phyloP scores from a whole-genome alignment of 2,113 vertebrate genomes.

The Hyperopisus bebe region DNA sequence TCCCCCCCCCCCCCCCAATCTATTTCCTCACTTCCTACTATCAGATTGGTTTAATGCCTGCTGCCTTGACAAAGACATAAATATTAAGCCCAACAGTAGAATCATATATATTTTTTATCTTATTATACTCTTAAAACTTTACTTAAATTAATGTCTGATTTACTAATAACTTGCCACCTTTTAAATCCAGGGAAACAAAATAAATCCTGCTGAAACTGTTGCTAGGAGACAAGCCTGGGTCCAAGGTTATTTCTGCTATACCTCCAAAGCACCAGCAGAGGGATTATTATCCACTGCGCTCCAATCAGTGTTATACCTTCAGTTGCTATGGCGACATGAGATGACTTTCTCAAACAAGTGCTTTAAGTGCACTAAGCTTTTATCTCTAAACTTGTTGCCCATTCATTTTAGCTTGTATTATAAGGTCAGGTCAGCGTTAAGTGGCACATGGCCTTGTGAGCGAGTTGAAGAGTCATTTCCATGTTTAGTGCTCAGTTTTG shows the following conservation, averaged over 20 bases:
- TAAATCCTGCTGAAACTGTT: not conserved
- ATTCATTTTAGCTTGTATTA: not conserved
- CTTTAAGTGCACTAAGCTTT: slow-evolving; percentile 1
- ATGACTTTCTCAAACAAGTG: not conserved
- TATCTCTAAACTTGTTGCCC: not conserved
- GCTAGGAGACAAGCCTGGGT: slow-evolving; percentile 14
- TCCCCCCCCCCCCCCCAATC: not conserved
- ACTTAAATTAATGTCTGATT: not conserved
- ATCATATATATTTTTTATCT: not conserved
- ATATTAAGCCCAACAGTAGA: not conserved
- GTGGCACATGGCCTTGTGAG: not conserved
- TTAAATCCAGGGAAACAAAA: not conserved
- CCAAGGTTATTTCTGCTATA: not conserved
- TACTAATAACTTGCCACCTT: not conserved
- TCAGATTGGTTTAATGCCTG: not conserved
- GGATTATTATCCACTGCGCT: not conserved
- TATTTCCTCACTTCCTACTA: not conserved
- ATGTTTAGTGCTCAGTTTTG: not conserved
- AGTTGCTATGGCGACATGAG: slow-evolving; percentile 33
- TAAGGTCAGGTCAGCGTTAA: not conserved
- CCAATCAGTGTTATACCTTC: slow-evolving; percentile 15
- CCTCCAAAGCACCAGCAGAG: not conserved
- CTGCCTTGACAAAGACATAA: not conserved
- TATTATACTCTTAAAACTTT: not conserved
- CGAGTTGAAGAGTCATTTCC: not conserved